Evolutionary conservation across 1,140 invertebrate species (phyloP), one percentile per base, ranked within the genome.

Genomic region (Drosophila melanica): DNA sequence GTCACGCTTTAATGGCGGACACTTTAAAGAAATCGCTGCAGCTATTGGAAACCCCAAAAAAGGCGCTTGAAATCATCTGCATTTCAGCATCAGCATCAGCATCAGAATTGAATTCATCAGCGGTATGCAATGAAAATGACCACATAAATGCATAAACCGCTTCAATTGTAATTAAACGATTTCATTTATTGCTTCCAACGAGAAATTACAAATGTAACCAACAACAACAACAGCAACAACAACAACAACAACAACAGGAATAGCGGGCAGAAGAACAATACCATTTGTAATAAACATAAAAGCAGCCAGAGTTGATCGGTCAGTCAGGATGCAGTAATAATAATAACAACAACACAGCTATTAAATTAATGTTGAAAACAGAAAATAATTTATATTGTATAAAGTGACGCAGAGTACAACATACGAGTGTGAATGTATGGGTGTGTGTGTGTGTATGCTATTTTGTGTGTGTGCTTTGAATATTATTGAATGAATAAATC

Each of bases 371-470:
- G 66, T 51, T 64, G 66, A 70, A 75, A 69, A 75, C 72, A 47
- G 66, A 75, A 75, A 75, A 70, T 66, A 75, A 75, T 75, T 70
- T 75, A 70, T 73, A 59, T 75, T 72, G 71, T 69, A 69, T 60
- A 71, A 71, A 65, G 57, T 64, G 12, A 68, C 35, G 18, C 35
- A 27, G 11, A 6, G 14, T 18, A 33, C 47, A 63, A 42, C 14
- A 48, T 11, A 64, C 23, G 12, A n/a, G 10, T 37, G 50, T 5
- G 12, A 12, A 4, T 0, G 0, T n/a, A 30, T 23, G 20, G 20
- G 20, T 23, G 20, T 23, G 20, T 27, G 27, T 27, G 6, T 27
- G 27, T 27, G 6, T n/a, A n/a, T 51, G 11, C 2, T 7, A 12
- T 6, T 45, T 23, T 27, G 3, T 33, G 42, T 50, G 54, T 6